Percentiles rank a stretch among this genome's conserved stretches.
phyloP scores from a whole-genome alignment of 2,113 vertebrate genomes.

The Poeciliopsis turrubarensis region DNA sequence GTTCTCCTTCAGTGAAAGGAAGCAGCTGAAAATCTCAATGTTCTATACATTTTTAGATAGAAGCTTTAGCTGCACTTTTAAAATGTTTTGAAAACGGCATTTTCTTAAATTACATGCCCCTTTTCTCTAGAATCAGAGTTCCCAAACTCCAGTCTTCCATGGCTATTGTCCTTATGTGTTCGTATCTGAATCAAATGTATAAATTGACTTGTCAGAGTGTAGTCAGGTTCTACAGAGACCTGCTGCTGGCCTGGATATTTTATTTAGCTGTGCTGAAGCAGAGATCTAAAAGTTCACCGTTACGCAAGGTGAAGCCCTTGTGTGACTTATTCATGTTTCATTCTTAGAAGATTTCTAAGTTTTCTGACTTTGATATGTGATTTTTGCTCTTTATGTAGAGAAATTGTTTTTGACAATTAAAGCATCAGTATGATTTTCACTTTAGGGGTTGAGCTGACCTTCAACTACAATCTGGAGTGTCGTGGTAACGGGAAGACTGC shows the following conservation, averaged over 20 bases:
- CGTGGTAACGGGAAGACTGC: conserved; percentile 96
- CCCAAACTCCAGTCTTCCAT: background rate
- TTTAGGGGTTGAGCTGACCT: conserved; percentile 93
- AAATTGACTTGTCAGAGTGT: background rate
- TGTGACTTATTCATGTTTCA: too few species aligned
- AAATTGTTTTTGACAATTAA: background rate
- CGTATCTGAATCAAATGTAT: background rate
- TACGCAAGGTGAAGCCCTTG: too few species aligned
- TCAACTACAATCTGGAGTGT: conserved; percentile 99
- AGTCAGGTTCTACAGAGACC: background rate
- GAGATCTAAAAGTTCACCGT: too few species aligned
- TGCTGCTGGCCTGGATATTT: background rate
- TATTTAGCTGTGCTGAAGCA: background rate
- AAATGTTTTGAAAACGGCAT: background rate
- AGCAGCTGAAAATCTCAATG: background rate
- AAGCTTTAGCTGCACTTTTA: background rate
- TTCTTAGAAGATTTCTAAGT: background rate
- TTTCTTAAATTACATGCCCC: too few species aligned
- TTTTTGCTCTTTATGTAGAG: too few species aligned
- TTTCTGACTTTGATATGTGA: background rate
- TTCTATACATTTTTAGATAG: background rate
- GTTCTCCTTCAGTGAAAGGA: background rate
- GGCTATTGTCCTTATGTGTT: background rate
- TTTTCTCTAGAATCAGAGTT: too few species aligned
- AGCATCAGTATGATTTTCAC: background rate